Percentiles rank a stretch among this genome's conserved stretches.
Evolutionary conservation across 2,888 invertebrate genomes (phyloP).

Genomic region (Hydriomena furcata): DNA sequence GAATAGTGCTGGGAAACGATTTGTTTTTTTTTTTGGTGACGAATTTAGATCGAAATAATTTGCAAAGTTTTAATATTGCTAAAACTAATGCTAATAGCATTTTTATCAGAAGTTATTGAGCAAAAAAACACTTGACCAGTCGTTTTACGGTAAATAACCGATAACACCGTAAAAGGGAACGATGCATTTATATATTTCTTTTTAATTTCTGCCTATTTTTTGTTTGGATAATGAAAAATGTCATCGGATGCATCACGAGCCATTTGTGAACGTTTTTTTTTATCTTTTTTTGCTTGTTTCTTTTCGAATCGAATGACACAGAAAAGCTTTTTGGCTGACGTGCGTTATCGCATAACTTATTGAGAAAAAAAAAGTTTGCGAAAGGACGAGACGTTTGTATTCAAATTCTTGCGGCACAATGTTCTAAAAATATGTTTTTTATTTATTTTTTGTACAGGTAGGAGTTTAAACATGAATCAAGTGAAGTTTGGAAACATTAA

Average conservation of each 20-base stretch:
- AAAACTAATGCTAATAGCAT: not conserved
- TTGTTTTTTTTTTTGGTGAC: constrained; percentile 15
- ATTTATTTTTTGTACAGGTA: constrained; percentile 23
- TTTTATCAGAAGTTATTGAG: constrained; percentile 4
- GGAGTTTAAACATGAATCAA: constrained; percentile 14
- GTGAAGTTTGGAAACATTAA: constrained; percentile 1
- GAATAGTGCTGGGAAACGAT: constrained; percentile 40
- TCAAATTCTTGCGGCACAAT: constrained; percentile 55
- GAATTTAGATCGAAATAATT: constrained; percentile 8
- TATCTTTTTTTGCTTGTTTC: constrained; percentile 52
- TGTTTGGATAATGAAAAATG: constrained; percentile 71
- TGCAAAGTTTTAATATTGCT: not conserved
- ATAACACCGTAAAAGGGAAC: constrained; percentile 39
- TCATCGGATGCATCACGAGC: constrained; percentile 67
- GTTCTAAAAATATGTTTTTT: constrained; percentile 33
- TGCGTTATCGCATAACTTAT: constrained; percentile 68
- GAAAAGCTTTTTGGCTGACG: constrained; percentile 80
- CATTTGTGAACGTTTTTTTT: constrained; percentile 41
- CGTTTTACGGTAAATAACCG: constrained; percentile 25
- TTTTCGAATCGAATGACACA: constrained; percentile 64
- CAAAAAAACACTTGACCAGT: constrained; percentile 10
- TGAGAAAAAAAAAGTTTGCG: constrained; percentile 57
- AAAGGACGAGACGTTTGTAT: constrained; percentile 60
- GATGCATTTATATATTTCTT: constrained; percentile 44
- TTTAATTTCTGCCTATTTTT: constrained; percentile 48